A percentile compares a stretch with the other conserved stretches of the same genome.
These are phyloP conservation scores for Oreochromis mossambicus DNA, from an alignment of 2,797 vertebrate species.

Conservation along the genomic window DNA sequence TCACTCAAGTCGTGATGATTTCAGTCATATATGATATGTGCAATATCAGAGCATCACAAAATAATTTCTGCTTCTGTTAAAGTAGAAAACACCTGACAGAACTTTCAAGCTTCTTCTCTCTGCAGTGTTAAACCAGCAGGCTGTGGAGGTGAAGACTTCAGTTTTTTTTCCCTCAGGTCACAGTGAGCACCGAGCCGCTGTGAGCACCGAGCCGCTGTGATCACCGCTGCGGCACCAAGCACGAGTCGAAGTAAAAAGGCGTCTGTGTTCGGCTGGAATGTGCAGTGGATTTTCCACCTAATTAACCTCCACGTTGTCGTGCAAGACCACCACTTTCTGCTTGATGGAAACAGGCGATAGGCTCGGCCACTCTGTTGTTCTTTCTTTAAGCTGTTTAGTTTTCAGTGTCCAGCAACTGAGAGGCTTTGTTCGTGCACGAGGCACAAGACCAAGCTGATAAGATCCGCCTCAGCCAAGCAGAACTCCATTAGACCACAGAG, in stretches of 20 bases:
- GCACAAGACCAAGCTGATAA: slow-evolving; percentile 1
- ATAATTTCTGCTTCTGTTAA: neutral
- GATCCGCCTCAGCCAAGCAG: neutral
- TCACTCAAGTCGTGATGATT: neutral
- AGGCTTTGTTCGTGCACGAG: slow-evolving; percentile 10
- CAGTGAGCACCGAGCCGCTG: neutral
- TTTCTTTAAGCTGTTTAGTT: slow-evolving; percentile 19
- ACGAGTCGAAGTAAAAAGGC: neutral
- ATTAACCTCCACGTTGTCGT: slow-evolving; percentile 48
- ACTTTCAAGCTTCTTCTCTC: neutral
- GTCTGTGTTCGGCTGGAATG: neutral
- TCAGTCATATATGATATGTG: neutral
- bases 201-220: neutral
- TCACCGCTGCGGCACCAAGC: neutral
- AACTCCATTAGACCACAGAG: neutral
- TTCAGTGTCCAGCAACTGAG: slow-evolving; percentile 11
- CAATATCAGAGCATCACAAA: neutral
- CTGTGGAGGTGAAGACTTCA: neutral
- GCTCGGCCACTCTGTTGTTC: slow-evolving; percentile 36
- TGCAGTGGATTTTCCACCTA: slow-evolving; percentile 62
- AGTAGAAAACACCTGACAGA: neutral
- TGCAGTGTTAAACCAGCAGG: neutral
- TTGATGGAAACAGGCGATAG: slow-evolving; percentile 27
- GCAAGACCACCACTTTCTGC: neutral
- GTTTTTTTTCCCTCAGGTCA: neutral